Evolutionary conservation across 1,140 invertebrate genomes (phyloP), one percentile per base, ranked within the genome.

Genomic region (Frieseomelitta varia): DNA sequence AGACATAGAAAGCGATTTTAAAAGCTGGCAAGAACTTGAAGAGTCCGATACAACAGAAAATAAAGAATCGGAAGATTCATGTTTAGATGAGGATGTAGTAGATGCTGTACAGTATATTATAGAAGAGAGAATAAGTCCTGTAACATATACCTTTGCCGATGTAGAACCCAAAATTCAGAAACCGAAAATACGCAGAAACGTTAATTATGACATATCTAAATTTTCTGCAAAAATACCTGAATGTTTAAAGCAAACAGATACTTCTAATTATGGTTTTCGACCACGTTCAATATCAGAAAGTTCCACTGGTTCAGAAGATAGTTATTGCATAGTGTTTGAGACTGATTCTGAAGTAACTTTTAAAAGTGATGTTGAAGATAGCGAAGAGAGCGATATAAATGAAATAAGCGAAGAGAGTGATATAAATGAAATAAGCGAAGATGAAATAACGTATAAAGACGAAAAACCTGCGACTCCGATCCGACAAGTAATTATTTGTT

Each of bases 261-360:
- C 30, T 27, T 79, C 15, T 21, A 0, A 63, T 2, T 30, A 80
- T 61, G 24, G 84, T 72, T 63, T 69, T 77, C 85, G 91, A 61
- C 65, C 81, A 12, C 88, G 90, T n/a, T 47, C 86, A 11, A 21
- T 89, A 14, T 95, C 94, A 12, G 93, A 94, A 74, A 93, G 90
- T 82, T 95, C 94, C 2, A 85, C 91, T 11, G 93, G 95, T 72
- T 95, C 93, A n/a, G 94, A 95, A 53, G 93, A 95, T 75, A 95
- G 93, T 80, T 94, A 90, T 19, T 91, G 84, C 39, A 93, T 95
- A 77, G 90, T 94, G 55, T 95, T 94, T 87, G 91, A 93, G 68
- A 77, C 87, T 74, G 81, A 79, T 27, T 90, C 88, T 24, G 80
- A 82, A 53, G 72, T 39, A 24, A 84, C 81, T 34, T 85, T 4